phyloP scores from a whole-genome alignment of 2,113 vertebrate genomes.

The Actinemys pallida region DNA sequence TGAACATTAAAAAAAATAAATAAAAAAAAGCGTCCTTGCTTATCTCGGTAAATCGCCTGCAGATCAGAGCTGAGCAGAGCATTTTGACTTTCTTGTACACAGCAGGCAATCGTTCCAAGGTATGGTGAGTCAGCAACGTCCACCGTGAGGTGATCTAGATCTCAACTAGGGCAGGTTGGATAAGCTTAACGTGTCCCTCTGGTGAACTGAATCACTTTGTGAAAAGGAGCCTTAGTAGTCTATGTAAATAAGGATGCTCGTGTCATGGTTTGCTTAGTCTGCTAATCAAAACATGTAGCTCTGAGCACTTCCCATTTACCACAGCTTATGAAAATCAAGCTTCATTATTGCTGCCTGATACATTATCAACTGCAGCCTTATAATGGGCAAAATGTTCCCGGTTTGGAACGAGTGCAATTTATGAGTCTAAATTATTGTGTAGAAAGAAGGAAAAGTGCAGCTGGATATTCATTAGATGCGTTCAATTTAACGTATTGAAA shows the following conservation, averaged over 20 bases:
- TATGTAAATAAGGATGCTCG: slow-evolving; percentile 8
- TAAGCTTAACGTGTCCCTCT: background rate
- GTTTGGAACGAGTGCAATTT: slow-evolving; percentile 54
- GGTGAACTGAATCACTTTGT: slow-evolving; percentile 38
- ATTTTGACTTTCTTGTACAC: background rate
- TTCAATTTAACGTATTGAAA: slow-evolving; percentile 64
- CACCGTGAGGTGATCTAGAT: background rate
- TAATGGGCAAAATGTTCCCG: slow-evolving; percentile 56
- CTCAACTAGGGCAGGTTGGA: background rate
- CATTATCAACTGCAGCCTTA: slow-evolving; percentile 44
- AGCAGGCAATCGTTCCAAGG: background rate
- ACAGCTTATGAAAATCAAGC: slow-evolving; percentile 66
- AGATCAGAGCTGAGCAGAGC: background rate
- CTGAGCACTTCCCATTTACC: slow-evolving; percentile 57
- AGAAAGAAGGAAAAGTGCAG: slow-evolving; percentile 55
- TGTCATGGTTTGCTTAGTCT: slow-evolving; percentile 48
- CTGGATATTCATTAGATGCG: slow-evolving; percentile 60
- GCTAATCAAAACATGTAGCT: slow-evolving; percentile 64
- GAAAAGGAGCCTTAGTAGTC: background rate
- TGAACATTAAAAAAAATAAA: background rate
- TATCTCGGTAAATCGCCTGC: background rate
- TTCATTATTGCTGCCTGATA: slow-evolving; percentile 56
- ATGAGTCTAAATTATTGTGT: slow-evolving; percentile 62
- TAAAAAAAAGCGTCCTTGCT: background rate
- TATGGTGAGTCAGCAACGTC: background rate